phyloP scores from a whole-genome alignment of 2,888 invertebrate genomes.

The Cacoxenus indagator region DNA sequence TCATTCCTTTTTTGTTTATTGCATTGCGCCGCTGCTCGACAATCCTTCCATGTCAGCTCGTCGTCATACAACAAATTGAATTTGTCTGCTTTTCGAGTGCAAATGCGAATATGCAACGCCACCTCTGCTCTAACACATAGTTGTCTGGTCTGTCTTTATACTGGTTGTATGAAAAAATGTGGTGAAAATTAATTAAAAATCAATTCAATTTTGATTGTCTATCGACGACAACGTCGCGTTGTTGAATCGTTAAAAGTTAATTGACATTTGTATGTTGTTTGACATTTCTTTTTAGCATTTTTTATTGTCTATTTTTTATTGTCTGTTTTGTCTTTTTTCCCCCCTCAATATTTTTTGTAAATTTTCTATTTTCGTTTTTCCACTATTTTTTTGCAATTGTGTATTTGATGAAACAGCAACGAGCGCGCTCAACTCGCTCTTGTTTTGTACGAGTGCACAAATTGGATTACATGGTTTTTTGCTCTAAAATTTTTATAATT shows the following conservation, averaged over 20 bases:
- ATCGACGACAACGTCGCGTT: background rate
- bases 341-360: no score
- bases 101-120: no score
- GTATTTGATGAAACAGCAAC: background rate
- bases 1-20: background rate
- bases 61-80: conserved; percentile 4
- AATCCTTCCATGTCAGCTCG: background rate
- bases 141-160: background rate
- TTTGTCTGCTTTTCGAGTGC: conserved; percentile 6
- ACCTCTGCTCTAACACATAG: background rate
- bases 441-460: no score
- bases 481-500: conserved; percentile 25
- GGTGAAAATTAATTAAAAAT: conserved; percentile 63
- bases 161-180: conserved; percentile 46
- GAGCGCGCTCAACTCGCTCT: no score
- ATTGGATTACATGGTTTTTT: conserved; percentile 1
- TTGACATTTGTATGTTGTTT: conserved; percentile 54
- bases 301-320: no score
- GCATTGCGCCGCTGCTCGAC: background rate
- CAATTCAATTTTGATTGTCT: conserved; percentile 61
- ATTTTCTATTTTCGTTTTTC: background rate
- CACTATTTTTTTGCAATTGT: background rate
- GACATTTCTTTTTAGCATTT: conserved; percentile 30
- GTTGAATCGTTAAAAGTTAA: conserved; percentile 45
- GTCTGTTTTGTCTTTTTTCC: background rate